phyloP scores from a whole-genome alignment of 92 coral and sea anemone species.

The Porites lobata region DNA sequence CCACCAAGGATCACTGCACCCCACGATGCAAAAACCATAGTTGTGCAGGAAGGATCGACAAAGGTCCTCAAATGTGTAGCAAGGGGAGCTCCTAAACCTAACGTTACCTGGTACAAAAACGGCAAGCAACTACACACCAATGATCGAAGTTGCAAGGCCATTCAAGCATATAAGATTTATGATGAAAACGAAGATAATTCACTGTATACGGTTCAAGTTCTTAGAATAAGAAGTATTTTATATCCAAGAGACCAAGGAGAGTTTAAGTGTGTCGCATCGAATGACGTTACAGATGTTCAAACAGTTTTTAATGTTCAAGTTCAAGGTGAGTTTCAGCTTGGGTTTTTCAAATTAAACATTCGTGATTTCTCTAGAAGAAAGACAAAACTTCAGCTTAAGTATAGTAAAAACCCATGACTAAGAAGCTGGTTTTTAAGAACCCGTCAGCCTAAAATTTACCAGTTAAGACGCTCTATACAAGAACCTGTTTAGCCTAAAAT shows the following conservation, averaged over 20 bases:
- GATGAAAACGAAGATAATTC: neutral
- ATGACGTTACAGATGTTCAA: conserved; percentile 12
- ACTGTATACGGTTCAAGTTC: neutral
- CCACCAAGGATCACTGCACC: neutral
- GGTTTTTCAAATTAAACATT: no score
- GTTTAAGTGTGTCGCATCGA: conserved; percentile 37
- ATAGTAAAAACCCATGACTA: no score
- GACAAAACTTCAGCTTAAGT: no score
- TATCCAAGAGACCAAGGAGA: conserved; percentile 49
- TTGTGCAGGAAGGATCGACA: conserved; percentile 4
- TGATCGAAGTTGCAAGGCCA: neutral
- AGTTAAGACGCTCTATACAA: no score
- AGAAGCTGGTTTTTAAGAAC: no score
- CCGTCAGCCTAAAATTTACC: no score
- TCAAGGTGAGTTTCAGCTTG: conserved; percentile 10
- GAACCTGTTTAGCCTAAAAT: no score
- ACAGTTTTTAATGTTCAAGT: neutral
- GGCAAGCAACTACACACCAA: neutral
- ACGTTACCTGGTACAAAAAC: conserved; percentile 36
- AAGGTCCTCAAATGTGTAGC: conserved; percentile 18
- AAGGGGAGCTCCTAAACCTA: conserved; percentile 27
- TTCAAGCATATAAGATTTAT: conserved; percentile 13
- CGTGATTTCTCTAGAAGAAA: no score
- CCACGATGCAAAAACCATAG: neutral
- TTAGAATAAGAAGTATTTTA: conserved; percentile 24